Evolutionary conservation across 2,113 vertebrate species (phyloP), one percentile per base, ranked within the genome.

Genomic region (Cygnus atratus): DNA sequence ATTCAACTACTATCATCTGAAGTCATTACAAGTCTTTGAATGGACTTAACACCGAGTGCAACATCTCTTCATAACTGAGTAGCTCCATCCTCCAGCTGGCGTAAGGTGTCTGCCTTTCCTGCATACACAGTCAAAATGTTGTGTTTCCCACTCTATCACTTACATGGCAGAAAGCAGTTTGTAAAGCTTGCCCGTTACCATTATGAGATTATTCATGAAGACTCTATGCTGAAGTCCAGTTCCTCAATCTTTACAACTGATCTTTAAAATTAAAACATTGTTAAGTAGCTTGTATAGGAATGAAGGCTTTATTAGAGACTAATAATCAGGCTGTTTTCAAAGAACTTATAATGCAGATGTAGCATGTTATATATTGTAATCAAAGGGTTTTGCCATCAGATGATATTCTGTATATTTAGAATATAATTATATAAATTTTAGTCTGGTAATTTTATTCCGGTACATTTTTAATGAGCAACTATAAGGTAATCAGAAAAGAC

Each of bases 391-490:
- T 66, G n/a, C 59, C 70, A 59, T 74, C 66, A 89, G 57, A 91
- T 91, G 78, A 90, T 61, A 96, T 59, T 83, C 66, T 93, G 73
- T 87, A 62, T 93, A 93, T 90, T 91, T 91, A 96, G 96, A 96
- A 76, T 84, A 91, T 72, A 95, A 93, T 92, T 54, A 87, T 95
- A 48, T 48, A 22, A 48, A 48, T 48, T 48, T 48, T 48, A 21
- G 46, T 48, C 20, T 48, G 46, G 46, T 48, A 48, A 48, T 48
- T 48, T 96, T 93, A 97, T 95, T 81, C 33, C 92, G 54, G 74
- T 96, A 89, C 61, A 96, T 97, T 97, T 97, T 96, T 94, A 96
- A 93, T 89, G 70, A 91, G 81, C 35, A 85, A 68, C 88, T 97
- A 84, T 39, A 96, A 96, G 66, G 43, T 85, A 97, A 96, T 95